These are phyloP conservation scores for Anthophora plumipes DNA, from an alignment of 2,888 invertebrate genomes.

Conservation along the genomic window DNA sequence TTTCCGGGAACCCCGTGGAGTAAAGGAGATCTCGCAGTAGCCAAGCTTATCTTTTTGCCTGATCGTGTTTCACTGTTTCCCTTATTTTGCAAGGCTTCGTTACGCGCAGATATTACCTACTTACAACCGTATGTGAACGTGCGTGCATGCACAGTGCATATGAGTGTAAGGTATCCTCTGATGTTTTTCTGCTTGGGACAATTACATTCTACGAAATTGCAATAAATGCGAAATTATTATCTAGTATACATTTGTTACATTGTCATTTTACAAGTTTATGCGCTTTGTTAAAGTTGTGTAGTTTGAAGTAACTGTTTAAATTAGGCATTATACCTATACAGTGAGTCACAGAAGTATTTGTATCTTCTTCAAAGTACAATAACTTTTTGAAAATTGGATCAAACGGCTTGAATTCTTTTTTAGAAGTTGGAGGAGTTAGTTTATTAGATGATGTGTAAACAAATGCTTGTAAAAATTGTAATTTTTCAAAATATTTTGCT, in stretches of 20 bases:
- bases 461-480: too few relatives aligned
- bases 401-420: too few relatives aligned
- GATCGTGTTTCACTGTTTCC: conserved; percentile 77
- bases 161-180: conserved; percentile 2
- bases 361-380: too few relatives aligned
- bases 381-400: too few relatives aligned
- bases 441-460: too few relatives aligned
- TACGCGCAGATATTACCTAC: conserved; percentile 66
- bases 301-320: too few relatives aligned
- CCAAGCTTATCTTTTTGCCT: conserved; percentile 75
- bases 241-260: background rate
- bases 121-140: conserved; percentile 53
- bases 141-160: conserved; percentile 20
- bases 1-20: conserved; percentile 79
- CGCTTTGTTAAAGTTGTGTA: too few relatives aligned
- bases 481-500: too few relatives aligned
- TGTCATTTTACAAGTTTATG: background rate
- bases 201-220: background rate
- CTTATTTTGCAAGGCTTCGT: conserved; percentile 75
- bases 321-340: too few relatives aligned
- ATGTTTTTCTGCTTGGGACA: background rate
- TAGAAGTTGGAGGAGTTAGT: too few relatives aligned
- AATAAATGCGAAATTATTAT: background rate
- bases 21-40: conserved; percentile 76
- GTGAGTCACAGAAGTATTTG: too few relatives aligned